These are phyloP conservation scores for Lithophane socia DNA, from an alignment of 2,888 invertebrate species.

Conservation along the genomic window DNA sequence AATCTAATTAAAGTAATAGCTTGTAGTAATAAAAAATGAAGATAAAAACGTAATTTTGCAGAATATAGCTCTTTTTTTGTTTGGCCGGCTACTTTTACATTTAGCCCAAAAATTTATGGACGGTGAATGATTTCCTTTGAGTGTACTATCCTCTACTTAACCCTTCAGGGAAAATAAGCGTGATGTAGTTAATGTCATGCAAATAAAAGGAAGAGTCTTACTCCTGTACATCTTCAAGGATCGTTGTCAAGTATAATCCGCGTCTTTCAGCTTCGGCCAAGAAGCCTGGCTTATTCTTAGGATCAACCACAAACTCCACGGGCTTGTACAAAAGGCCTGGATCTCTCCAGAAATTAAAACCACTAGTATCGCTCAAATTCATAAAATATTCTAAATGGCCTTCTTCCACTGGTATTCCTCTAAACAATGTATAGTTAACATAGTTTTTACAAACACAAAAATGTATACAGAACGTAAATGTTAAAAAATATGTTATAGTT, in stretches of 20 bases:
- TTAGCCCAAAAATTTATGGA: no score
- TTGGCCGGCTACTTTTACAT: no score
- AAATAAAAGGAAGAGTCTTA: constrained; percentile 55
- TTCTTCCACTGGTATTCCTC: constrained; percentile 74
- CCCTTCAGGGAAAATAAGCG: no score
- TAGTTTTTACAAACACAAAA: constrained; percentile 61
- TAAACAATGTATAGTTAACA: constrained; percentile 78
- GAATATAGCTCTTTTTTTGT: no score
- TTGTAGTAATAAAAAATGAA: no score
- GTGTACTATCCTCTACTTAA: not conserved
- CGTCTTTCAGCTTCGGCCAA: constrained; percentile 63
- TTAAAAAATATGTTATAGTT: constrained; percentile 13
- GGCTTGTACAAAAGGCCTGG: constrained; percentile 74
- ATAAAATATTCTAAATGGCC: constrained; percentile 75
- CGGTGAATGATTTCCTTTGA: no score
- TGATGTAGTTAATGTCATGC: no score
- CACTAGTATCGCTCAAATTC: constrained; percentile 67
- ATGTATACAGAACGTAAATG: constrained; percentile 34
- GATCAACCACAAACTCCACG: constrained; percentile 79
- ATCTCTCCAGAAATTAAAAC: constrained; percentile 79
- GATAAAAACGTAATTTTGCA: no score
- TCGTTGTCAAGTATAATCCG: constrained; percentile 73
- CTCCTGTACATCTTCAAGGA: constrained; percentile 81
- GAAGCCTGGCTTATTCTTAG: constrained; percentile 70
- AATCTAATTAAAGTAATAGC: no score